These are phyloP conservation scores for Caenorhabditis elegans DNA, from an alignment of 1,140 invertebrate species.

Conservation along the genomic window DNA sequence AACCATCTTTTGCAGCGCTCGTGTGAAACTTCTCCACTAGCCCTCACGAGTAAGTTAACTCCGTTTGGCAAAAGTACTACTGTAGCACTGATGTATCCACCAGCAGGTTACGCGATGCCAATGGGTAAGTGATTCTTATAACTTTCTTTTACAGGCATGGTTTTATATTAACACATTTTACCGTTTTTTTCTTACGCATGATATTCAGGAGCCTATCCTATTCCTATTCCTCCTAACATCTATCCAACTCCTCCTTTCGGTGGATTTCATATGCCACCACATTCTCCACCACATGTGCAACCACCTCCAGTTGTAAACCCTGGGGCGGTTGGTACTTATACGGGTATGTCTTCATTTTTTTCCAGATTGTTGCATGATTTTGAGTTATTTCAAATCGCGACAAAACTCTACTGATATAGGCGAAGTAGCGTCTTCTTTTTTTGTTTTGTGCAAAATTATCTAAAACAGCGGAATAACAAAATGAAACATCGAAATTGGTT, in stretches of 20 bases:
- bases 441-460: too few species aligned
- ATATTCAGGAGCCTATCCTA: constrained; percentile 20
- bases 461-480: too few species aligned
- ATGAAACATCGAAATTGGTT: too few species aligned
- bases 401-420: too few species aligned
- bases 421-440: too few species aligned
- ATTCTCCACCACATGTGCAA: background rate
- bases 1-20: constrained; percentile 9
- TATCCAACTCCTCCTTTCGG: constrained; percentile 7
- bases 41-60: too few species aligned
- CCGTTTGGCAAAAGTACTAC: too few species aligned
- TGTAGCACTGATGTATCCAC: background rate
- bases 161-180: background rate
- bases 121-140: background rate
- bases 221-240: constrained; percentile 26
- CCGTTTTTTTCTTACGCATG: background rate
- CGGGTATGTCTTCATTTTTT: background rate
- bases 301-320: background rate
- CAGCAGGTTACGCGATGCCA: background rate
- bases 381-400: too few species aligned
- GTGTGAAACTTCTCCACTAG: too few species aligned
- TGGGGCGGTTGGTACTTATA: too few species aligned
- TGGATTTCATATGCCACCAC: background rate
- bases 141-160: background rate
- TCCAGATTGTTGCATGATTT: too few species aligned